phyloP scores from a whole-genome alignment of 2,797 vertebrate species.

The Cirrhinus molitorella region DNA sequence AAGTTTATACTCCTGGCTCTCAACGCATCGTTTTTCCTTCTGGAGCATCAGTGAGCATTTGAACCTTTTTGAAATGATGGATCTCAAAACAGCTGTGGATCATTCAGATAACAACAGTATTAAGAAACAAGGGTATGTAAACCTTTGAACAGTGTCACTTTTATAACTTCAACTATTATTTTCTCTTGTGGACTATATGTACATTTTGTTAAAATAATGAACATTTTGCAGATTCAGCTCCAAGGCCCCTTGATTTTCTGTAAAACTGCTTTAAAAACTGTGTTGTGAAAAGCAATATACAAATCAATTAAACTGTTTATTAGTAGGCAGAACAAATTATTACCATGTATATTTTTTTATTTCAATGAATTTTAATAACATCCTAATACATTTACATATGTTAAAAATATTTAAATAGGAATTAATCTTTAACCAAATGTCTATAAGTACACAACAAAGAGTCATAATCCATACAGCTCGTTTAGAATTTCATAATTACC shows the following conservation, averaged over 20 bases:
- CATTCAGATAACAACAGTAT: too few relatives aligned
- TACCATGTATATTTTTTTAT: neutral
- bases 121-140: too few relatives aligned
- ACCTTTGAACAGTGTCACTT: too few relatives aligned
- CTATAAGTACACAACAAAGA: neutral
- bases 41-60: too few relatives aligned
- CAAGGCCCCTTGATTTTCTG: neutral
- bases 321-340: neutral
- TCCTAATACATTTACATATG: neutral
- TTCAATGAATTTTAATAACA: neutral
- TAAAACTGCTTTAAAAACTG: neutral
- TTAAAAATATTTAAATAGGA: neutral
- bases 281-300: neutral
- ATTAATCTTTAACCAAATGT: neutral
- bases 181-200: too few relatives aligned
- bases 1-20: too few relatives aligned
- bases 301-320: neutral
- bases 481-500: neutral
- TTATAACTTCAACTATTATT: too few relatives aligned
- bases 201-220: too few relatives aligned
- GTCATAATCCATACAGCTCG: neutral
- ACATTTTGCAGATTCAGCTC: too few relatives aligned
- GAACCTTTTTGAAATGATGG: too few relatives aligned
- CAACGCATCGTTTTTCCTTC: too few relatives aligned
- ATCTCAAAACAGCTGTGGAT: too few relatives aligned